These are phyloP conservation scores for Ctenosaura bakeri DNA, from an alignment of 2,797 vertebrate species.

Conservation along the genomic window DNA sequence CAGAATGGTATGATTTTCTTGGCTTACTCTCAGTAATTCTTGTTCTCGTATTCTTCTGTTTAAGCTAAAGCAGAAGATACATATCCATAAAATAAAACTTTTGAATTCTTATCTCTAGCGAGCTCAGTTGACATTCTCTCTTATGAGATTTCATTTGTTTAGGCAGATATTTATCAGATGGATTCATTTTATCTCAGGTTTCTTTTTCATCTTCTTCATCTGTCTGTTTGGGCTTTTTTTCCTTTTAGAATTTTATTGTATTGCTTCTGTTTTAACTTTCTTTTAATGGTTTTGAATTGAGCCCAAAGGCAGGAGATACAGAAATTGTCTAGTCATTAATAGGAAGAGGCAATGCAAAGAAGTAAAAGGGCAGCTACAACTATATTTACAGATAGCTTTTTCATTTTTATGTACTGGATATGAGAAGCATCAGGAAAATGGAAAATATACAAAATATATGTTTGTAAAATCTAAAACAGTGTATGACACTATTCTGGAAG, in stretches of 20 bases:
- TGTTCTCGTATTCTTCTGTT: conserved; percentile 74
- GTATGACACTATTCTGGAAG: neutral
- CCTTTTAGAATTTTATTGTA: no score
- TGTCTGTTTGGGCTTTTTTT: no score
- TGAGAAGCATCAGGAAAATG: neutral
- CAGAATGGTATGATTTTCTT: conserved; percentile 78
- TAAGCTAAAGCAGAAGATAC: conserved; percentile 72
- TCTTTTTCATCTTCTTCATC: no score
- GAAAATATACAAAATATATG: neutral
- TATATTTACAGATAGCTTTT: neutral
- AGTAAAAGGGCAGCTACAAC: neutral
- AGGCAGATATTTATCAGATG: neutral
- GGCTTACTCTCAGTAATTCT: conserved; percentile 76
- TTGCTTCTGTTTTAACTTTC: no score
- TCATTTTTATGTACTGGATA: neutral
- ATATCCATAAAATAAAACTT: neutral
- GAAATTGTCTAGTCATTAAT: neutral
- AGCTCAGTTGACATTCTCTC: neutral
- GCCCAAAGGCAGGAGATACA: no score
- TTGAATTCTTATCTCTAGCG: neutral
- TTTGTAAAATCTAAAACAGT: neutral
- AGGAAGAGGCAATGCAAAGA: neutral
- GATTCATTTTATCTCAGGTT: neutral
- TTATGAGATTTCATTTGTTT: neutral
- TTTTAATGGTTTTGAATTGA: no score